Base-by-base conservation (phyloP, 1,140 invertebrate species). In the Harpegnathos saltator region DNA sequence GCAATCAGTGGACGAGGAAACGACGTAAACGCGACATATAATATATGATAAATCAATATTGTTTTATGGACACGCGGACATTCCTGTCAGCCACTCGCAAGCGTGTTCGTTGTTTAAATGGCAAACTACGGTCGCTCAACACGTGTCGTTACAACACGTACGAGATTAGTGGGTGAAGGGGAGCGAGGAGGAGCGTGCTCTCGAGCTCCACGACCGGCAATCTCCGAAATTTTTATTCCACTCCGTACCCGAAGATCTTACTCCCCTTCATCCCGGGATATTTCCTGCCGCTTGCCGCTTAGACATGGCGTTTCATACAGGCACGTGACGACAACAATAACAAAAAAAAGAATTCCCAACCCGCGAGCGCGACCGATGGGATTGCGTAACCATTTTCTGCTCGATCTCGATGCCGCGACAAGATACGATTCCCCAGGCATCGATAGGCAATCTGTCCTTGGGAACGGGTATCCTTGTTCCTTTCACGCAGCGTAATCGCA, bases 401-500 rank as follows among this genome's bases (percentile, higher is more conserved):
- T 69, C 24, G 33, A 19, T 29, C 68, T 69, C 24, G 33, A 19
- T 29, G 75, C 56, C 61, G 29, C 9, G 15, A 19, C 2, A 14
- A 44, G 62, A 44, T 68, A 68, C 14, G 73, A 26, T 68, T 63
- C 19, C 66, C 52, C 38, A 12, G 50, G 63, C 52, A 56, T 72
- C 48, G 24, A 63, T 58, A 26, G 52, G 12, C 33, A 56, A 58
- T 44, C 29, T 58, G 85, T 86, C 81, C 86, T 87, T 87, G 81
- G 44, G 1, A 52, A 74, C 58, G n/a, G 29, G 44, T 87, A 84
- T 87, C 33, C 38, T 66, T 80, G 66, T 33, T 73, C 86, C 86
- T 86, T 87, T 87, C 86, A 87, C 85, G 86, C 74, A 26, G 77
- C 69, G 44, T 69, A 75, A 22, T 87, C 85, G 73, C 63, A 52